Percentiles rank a stretch among this genome's conserved stretches.
These are phyloP conservation scores for Limanda limanda DNA, from an alignment of 2,113 vertebrate species.

Conservation along the genomic window DNA sequence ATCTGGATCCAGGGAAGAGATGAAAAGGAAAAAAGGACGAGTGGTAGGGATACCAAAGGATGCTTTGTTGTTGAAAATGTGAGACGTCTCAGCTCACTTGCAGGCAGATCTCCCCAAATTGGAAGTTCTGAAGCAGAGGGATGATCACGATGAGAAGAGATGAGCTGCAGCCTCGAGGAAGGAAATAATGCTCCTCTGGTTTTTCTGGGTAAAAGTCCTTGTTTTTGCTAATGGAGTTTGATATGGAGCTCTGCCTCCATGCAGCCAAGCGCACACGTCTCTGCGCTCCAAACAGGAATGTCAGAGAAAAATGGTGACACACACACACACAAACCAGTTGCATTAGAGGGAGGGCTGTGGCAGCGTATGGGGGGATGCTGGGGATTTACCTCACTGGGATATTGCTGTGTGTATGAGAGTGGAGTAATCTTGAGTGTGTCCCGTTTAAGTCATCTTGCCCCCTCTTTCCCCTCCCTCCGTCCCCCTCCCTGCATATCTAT, in stretches of 20 bases:
- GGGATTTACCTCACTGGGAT: slow-evolving; percentile 74
- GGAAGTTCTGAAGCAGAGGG: neutral
- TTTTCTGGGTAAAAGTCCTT: neutral
- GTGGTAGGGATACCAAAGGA: slow-evolving; percentile 39
- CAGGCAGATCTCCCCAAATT: slow-evolving; percentile 26
- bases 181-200: neutral
- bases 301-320: slow-evolving; percentile 74
- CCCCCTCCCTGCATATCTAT: slow-evolving; percentile 41
- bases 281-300: slow-evolving; percentile 73
- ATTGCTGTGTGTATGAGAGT: slow-evolving; percentile 58
- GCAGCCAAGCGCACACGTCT: slow-evolving; percentile 62
- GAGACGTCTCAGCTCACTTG: slow-evolving; percentile 1
- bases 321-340: slow-evolving; percentile 30
- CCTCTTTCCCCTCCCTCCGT: slow-evolving; percentile 41
- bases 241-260: slow-evolving; percentile 42
- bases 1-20: slow-evolving; percentile 22
- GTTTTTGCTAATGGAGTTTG: slow-evolving; percentile 14
- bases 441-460: slow-evolving; percentile 67
- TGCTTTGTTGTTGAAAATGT: slow-evolving; percentile 50
- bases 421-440: slow-evolving; percentile 59
- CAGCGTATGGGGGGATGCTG: slow-evolving; percentile 48
- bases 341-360: slow-evolving; percentile 70
- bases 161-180: neutral
- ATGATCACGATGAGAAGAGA: neutral
- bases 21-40: slow-evolving; percentile 41